Evolutionary conservation across 2,113 vertebrate species (phyloP).

Genomic region (Crotalus tigris): DNA sequence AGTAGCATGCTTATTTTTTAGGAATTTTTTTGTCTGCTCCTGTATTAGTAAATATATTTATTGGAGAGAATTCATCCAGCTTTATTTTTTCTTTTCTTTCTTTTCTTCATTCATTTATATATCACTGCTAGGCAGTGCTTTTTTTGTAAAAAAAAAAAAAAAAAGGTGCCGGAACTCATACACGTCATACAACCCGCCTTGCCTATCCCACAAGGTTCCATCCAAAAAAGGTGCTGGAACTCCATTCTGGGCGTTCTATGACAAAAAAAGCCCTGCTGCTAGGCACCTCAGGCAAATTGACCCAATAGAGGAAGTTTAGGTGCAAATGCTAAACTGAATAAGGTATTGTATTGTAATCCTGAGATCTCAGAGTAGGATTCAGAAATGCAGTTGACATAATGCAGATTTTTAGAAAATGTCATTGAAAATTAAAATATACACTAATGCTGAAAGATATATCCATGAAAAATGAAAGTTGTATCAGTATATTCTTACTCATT

Average conservation of each 20-base stretch:
- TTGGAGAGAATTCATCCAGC: not conserved
- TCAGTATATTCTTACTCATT: not conserved
- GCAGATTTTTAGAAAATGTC: not conserved
- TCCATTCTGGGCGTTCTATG: no score
- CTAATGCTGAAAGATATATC: not conserved
- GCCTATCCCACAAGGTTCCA: no score
- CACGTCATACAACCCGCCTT: no score
- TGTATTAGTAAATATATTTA: not conserved
- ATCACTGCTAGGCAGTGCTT: not conserved
- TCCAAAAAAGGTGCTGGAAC: no score
- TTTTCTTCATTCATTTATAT: not conserved
- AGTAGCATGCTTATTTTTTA: not conserved
- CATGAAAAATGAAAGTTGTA: not conserved
- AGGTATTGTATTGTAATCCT: not conserved
- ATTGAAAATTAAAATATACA: not conserved
- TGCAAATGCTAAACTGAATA: not conserved
- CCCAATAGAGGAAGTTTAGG: not conserved
- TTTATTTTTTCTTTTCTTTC: not conserved
- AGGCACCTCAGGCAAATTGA: not conserved
- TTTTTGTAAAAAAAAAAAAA: no score
- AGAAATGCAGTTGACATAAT: not conserved
- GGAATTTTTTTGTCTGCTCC: not conserved
- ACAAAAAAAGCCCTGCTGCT: not conserved
- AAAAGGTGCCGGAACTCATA: no score
- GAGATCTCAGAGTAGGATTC: not conserved